Evolutionary conservation across 2,888 invertebrate species (phyloP).

Genomic region (Dryobota labecula): DNA sequence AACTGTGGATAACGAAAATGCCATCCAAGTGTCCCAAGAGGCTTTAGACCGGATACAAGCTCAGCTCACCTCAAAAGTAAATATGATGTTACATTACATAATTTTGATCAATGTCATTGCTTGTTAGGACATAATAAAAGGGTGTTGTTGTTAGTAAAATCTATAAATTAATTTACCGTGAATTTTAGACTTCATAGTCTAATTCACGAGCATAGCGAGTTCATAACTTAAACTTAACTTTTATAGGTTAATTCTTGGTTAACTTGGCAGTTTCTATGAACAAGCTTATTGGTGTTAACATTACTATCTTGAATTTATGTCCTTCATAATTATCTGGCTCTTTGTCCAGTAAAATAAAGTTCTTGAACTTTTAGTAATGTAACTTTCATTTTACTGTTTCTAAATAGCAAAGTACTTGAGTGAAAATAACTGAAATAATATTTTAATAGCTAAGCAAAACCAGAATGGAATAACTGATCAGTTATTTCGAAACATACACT

Average conservation of each 20-base stretch:
- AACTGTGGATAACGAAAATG: conserved; percentile 88
- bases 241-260: conserved; percentile 60
- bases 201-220: conserved; percentile 25
- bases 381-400: not conserved
- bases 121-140: conserved; percentile 72
- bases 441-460: not conserved
- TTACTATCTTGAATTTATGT: not conserved
- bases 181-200: conserved; percentile 13
- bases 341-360: not conserved
- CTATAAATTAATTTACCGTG: not conserved
- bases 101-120: conserved; percentile 87
- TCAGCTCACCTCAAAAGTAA: conserved; percentile 85
- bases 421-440: not conserved
- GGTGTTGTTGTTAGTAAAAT: conserved; percentile 58
- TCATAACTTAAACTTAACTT: conserved; percentile 43
- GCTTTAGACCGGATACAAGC: conserved; percentile 87
- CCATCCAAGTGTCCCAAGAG: conserved; percentile 88
- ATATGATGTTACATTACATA: conserved; percentile 87
- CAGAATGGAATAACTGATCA: not conserved
- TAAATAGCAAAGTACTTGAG: not conserved
- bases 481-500: not conserved
- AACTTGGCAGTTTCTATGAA: conserved; percentile 25
- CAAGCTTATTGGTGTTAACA: conserved; percentile 19
- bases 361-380: not conserved
- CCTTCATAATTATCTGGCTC: not conserved